Evolutionary conservation across 1,140 invertebrate species (phyloP), one percentile per base, ranked within the genome.

Genomic region (Drosophila azteca): DNA sequence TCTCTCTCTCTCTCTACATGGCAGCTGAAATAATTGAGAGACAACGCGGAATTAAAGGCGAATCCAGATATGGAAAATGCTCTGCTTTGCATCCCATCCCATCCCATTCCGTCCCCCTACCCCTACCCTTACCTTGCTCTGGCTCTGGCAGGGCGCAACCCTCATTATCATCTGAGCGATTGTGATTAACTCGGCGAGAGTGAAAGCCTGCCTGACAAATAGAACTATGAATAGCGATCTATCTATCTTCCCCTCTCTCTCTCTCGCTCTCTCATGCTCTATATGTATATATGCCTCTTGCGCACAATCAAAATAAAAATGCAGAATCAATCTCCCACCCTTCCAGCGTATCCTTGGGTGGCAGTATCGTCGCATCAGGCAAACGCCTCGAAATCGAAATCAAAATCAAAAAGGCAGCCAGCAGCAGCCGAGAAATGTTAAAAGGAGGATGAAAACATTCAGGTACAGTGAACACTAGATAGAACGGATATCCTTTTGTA

Each of bases 1-100:
- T 54, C 63, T 26, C 24, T 26, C 24, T 26, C 24, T 26, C 0
- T 29, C 29, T 8, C 1, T 35, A 9, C 43, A 66, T 48, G 64
- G 88, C 88, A 90, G 88, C 88, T 90, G 88, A 90, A 90, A 90
- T 90, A 90, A 90, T 90, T 84, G 79, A 90, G 79, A 90, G 84
- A 90, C 82, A 88, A 83, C 75, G 75, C 79, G 80, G 74, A 67
- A 76, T 79, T 79, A 82, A 69, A 57, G 74, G 79, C 82, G 79
- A 49, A 48, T 39, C 31, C 35, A 59, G 41, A 52, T 51, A 15
- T 51, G 50, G 57, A 43, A 61, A 72, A 71, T 53, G 54, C 43
- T 60, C 68, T 81, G 74, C 61, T 85, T 85, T 85, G 77, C 59
- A 71, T 74, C 44, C 11, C 77, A 84, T 75, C 75, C 44, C 58